A percentile compares a stretch with the other conserved stretches of the same genome.
Evolutionary conservation across 2,888 invertebrate species (phyloP).

Genomic region (Myathropa florea): DNA sequence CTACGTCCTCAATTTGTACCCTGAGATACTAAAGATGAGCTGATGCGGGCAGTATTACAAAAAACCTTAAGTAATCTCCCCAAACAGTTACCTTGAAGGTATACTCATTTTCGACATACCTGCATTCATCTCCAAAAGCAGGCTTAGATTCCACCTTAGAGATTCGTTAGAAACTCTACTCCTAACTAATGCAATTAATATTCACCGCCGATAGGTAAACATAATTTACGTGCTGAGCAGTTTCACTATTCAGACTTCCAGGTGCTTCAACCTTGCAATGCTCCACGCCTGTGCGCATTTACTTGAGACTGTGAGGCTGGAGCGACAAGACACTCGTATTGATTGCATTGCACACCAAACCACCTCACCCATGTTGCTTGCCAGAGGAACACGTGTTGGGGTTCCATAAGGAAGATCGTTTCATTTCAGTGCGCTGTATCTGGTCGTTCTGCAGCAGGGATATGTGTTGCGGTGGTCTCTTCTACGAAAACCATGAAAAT

Average conservation of each 20-base stretch:
- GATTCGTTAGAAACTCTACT: constrained; percentile 28
- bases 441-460: background rate
- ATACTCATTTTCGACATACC: constrained; percentile 30
- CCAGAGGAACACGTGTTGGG: constrained; percentile 59
- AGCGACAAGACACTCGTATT: constrained; percentile 41
- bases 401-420: constrained; percentile 34
- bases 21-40: constrained; percentile 31
- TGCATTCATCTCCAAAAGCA: constrained; percentile 25
- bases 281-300: constrained; percentile 13
- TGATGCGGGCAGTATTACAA: constrained; percentile 24
- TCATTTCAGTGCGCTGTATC: constrained; percentile 16
- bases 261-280: constrained; percentile 24
- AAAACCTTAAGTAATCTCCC: constrained; percentile 39
- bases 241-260: constrained; percentile 43
- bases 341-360: constrained; percentile 55
- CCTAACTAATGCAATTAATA: constrained; percentile 79
- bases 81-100: constrained; percentile 31
- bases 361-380: constrained; percentile 52
- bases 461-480: background rate
- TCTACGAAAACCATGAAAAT: constrained; percentile 4
- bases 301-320: constrained; percentile 2
- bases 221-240: constrained; percentile 80
- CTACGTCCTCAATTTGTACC: constrained; percentile 51
- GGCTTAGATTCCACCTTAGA: constrained; percentile 24
- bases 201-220: constrained; percentile 80